Base-by-base conservation (phyloP, 2,888 invertebrate genomes). In the Metallyticus violacea region DNA sequence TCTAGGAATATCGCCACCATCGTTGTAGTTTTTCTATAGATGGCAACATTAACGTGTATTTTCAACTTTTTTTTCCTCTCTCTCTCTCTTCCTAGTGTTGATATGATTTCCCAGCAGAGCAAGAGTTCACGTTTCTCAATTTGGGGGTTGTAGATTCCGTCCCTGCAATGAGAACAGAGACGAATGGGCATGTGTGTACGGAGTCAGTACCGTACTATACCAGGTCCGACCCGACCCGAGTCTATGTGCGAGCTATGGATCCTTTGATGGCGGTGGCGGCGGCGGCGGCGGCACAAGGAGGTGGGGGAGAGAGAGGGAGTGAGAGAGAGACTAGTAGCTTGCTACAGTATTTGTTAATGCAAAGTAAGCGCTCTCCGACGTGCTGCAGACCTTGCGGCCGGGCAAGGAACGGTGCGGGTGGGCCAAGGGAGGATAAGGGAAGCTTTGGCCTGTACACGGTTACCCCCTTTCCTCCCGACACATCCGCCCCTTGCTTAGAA, bases 311-410 rank as follows among this genome's bases (percentile, higher is more conserved):
- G 84, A 78, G 81, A 81, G 86, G 30, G 7, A 15, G 40, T 15
- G 40, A 26, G 76, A 27, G 78, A 77, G 87, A 88, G 86, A 81
- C 87, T 84, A 86, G 40, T 62, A 62, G 40, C 40, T 62, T 62
- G 84, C 85, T 86, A 86, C 86, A 88, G 88, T 88, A 88, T 88
- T 88, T 88, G 88, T 88, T 88, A 88, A 88, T 88, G 88, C 88
- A 88, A 88, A 88, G 88, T 88, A 88, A 88, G 88, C 88, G 86
- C 85, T 79, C 40, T 62, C 40, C 15, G 40, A 62, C 40, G 85
- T 26, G 81, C 79, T 80, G 87, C 83, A 86, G 86, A 87, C 88
- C 88, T 87, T 88, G 87, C 78, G 86, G 85, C 79, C 77, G 88
- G 77, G 78, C 28, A 79, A 77, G 85, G 86, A 86, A 77, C 22